Evolutionary conservation across 2,888 invertebrate species (phyloP).

Genomic region (Oeneis ivallda): DNA sequence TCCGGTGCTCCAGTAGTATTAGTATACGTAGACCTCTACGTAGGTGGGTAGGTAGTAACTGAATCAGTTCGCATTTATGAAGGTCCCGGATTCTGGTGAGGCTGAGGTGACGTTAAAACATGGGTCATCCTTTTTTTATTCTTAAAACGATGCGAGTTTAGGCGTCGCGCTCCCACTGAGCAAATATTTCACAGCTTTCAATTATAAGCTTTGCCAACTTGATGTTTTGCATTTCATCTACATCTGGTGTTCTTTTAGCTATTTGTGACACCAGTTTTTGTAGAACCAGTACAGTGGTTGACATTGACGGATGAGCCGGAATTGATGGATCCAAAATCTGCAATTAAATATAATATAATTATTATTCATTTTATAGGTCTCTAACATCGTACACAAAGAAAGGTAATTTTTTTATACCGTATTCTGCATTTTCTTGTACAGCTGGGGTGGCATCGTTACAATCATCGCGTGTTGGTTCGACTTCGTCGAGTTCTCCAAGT

Average conservation of each 20-base stretch:
- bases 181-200: constrained; percentile 64
- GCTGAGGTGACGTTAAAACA: too few relatives aligned
- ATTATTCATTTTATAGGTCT: too few relatives aligned
- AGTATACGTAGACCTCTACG: too few relatives aligned
- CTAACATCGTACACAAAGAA: neutral
- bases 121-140: too few relatives aligned
- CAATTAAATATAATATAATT: constrained; percentile 36
- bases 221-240: constrained; percentile 50
- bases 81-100: too few relatives aligned
- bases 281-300: constrained; percentile 60
- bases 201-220: constrained; percentile 63
- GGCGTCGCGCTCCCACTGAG: constrained; percentile 47
- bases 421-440: constrained; percentile 88
- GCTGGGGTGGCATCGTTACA: constrained; percentile 88
- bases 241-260: constrained; percentile 49
- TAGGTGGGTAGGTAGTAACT: too few relatives aligned
- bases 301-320: constrained; percentile 64
- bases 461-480: constrained; percentile 84
- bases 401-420: constrained; percentile 65
- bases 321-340: constrained; percentile 68
- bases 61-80: too few relatives aligned
- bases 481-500: constrained; percentile 81
- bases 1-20: too few relatives aligned
- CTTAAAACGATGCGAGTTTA: neutral
- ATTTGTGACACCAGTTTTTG: constrained; percentile 58